Evolutionary conservation across 2,888 invertebrate genomes (phyloP), one percentile per base, ranked within the genome.

Genomic region (Drosophila atripex): DNA sequence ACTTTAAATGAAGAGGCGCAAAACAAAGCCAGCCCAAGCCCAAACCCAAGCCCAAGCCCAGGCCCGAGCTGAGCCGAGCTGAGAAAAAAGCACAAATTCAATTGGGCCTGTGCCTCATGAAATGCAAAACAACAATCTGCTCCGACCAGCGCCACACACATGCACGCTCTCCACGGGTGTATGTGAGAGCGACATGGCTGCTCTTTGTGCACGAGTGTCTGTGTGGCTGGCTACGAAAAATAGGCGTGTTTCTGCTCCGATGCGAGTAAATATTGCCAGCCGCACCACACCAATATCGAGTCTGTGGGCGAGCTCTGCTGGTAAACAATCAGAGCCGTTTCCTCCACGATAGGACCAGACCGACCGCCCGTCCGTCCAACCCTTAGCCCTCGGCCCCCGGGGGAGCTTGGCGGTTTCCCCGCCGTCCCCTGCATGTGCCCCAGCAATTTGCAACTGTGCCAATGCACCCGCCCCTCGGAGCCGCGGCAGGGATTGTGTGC

Each of bases 111-210:
- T 66, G 50, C 70, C 70, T 35, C 49, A 56, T 72, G 71, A 66
- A 80, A 84, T 80, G 80, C 80, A 80, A 80, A 80, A 86, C 80
- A 78, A 78, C 71, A 80, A 80, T 41, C 41, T 11, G 9, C 41
- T 18, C 18, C 68, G 28, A 51, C 66, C 53, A 53, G 45, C 49
- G 14, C 45, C 55, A 43, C 49, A 60, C 38, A 49, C 53, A 52
- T 45, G 58, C 18, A 7, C 14, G 14, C 14, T 14, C 12, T 18
- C n/a, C 39, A 16, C 39, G 14, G 18, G 55, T 79, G 58, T 66
- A 46, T 71, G 74, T 68, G 71, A 52, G 80, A 84, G 64, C 77
- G 85, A 80, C 87, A 84, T 87, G 78, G 69, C 82, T 78, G 76
- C 56, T 76, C 55, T 69, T 50, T 58, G 60, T 69, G 75, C 60